These are phyloP conservation scores for Cyanocitta stelleri DNA, from an alignment of 2,113 vertebrate genomes.

Conservation along the genomic window DNA sequence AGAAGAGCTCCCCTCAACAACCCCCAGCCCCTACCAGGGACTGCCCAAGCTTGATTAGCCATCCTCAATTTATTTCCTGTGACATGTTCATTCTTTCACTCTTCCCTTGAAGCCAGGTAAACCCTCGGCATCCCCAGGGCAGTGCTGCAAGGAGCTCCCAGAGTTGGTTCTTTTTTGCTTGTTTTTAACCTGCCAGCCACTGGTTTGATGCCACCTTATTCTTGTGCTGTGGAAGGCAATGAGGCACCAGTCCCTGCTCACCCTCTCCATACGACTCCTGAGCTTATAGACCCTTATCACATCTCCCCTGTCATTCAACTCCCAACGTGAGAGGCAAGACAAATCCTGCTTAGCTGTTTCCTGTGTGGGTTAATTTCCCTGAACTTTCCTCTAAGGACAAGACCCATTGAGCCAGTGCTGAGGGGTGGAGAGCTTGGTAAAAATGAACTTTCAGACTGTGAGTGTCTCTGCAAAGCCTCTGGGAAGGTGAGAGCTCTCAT, in stretches of 20 bases:
- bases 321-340: neutral
- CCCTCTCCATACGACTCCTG: neutral
- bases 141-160: neutral
- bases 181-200: neutral
- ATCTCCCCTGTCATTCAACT: neutral
- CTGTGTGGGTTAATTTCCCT: neutral
- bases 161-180: neutral
- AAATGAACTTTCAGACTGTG: neutral
- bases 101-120: neutral
- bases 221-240: neutral
- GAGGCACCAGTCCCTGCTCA: neutral
- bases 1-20: neutral
- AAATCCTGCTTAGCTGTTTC: neutral
- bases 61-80: neutral
- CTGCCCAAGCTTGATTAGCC: neutral
- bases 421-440: neutral
- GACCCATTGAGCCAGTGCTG: neutral
- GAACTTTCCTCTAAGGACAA: neutral
- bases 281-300: neutral
- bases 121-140: neutral
- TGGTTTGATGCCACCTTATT: neutral
- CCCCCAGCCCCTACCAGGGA: neutral
- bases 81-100: neutral
- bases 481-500: neutral
- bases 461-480: neutral